Evolutionary conservation across 2,113 vertebrate genomes (phyloP).

Genomic region (Zosterops japonicus): DNA sequence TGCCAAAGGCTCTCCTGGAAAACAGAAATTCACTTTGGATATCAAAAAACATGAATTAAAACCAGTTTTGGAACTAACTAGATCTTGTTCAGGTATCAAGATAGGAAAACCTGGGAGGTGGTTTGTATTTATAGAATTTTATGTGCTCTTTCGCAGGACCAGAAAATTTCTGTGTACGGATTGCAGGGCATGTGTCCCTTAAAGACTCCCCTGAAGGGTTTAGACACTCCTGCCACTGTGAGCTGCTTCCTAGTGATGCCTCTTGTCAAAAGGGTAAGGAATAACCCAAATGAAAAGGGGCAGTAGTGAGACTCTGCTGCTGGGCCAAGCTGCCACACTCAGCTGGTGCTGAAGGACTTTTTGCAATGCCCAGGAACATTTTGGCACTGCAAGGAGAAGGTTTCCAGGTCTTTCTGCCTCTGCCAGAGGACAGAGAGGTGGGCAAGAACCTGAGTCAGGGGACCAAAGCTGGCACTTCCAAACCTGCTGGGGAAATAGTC

Average conservation of each 20-base stretch:
- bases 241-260: slow-evolving; percentile 90
- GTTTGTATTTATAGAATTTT: neutral
- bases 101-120: neutral
- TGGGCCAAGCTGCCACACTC: neutral
- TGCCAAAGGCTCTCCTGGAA: neutral
- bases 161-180: slow-evolving; percentile 91
- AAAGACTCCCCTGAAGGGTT: slow-evolving; percentile 81
- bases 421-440: slow-evolving; percentile 11
- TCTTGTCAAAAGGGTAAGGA: slow-evolving; percentile 82
- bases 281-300: neutral
- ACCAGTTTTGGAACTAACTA: neutral
- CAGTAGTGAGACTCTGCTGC: neutral
- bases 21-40: neutral
- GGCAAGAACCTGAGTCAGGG: slow-evolving; percentile 9
- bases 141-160: slow-evolving; percentile 78
- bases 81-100: neutral
- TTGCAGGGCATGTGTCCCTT: slow-evolving; percentile 98
- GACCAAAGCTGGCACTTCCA: neutral
- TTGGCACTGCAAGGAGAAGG: neutral
- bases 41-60: neutral
- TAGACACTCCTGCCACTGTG: slow-evolving; percentile 88
- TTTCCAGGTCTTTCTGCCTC: neutral
- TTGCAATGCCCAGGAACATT: neutral
- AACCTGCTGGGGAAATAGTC: slow-evolving; percentile 21
- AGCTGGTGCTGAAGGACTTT: neutral